Conservation (phyloP, 1,140 invertebrate species). For the Schlechtendalia chinensis region DNA sequence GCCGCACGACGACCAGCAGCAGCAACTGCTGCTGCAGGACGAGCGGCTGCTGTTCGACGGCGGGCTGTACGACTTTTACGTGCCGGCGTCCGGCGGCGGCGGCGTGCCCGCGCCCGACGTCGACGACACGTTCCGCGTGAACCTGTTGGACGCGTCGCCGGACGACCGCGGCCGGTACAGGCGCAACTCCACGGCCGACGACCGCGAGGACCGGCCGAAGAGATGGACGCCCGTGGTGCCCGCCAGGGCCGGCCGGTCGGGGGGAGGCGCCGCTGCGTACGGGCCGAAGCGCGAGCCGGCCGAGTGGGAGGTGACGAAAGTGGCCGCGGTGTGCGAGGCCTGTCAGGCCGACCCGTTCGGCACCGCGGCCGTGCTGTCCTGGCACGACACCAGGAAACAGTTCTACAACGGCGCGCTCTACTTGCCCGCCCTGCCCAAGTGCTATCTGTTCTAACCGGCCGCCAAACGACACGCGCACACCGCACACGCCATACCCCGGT, state of each 20-base stretch:
- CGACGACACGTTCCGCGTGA: constrained; percentile 26
- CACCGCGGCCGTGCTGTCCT: constrained; percentile 71
- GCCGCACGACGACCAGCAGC: neutral
- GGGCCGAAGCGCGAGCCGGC: constrained; percentile 66
- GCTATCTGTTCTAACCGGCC: constrained; percentile 67
- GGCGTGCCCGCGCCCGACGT: no score
- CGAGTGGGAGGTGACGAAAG: constrained; percentile 75
- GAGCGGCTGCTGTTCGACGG: neutral
- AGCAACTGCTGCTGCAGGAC: neutral
- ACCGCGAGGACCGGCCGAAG: neutral
- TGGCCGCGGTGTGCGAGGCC: constrained; percentile 68
- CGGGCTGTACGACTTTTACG: constrained; percentile 16
- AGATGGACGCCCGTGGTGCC: neutral
- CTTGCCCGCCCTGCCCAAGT: constrained; percentile 65
- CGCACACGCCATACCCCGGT: neutral
- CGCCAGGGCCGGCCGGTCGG: neutral
- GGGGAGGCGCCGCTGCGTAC: neutral
- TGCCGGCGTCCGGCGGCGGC: neutral
- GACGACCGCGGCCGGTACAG: neutral
- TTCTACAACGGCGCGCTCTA: constrained; percentile 71
- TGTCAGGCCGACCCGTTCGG: constrained; percentile 73
- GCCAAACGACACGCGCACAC: no score
- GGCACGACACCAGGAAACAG: constrained; percentile 72
- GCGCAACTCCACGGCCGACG: neutral
- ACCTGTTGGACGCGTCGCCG: constrained; percentile 7